Percentiles rank a stretch among this genome's conserved stretches.
These are phyloP conservation scores for rat (Rattus norvegicus) DNA, from an alignment of 2,113 vertebrate genomes.

Conservation along the genomic window GRCr8 NC_086020.1:249293501-249294000, in stretches of 20 bases:
- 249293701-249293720: neutral
- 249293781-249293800: neutral
- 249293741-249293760: neutral
- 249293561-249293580: no score
- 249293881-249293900: neutral
- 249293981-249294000: neutral
- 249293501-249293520: neutral
- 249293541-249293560: neutral
- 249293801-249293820: neutral
- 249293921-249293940: neutral
- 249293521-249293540: neutral
- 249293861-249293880: neutral
- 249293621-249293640: neutral
- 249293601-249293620: neutral
- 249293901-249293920: neutral
- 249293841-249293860: neutral
- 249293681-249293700: neutral
- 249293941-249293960: neutral
- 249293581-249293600: neutral
- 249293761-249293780: neutral
- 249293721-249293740: neutral
- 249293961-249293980: neutral
- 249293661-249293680: neutral
- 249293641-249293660: neutral
- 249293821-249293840: neutral